phyloP scores from a whole-genome alignment of 2,113 vertebrate species.

The Crocuta crocuta region DNA sequence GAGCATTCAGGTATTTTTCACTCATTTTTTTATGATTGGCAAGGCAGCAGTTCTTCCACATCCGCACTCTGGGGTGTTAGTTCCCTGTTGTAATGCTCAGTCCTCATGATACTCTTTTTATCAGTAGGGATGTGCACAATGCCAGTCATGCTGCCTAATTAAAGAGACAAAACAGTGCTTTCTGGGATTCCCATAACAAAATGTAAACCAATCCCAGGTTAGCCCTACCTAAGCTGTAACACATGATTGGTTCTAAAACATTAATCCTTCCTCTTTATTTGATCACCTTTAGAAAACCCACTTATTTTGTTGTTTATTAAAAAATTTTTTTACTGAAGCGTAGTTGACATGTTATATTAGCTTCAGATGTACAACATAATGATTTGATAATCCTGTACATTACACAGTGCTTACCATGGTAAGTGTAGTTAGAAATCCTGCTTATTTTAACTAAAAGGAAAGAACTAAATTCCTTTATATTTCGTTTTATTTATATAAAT shows the following conservation, averaged over 20 bases:
- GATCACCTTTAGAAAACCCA: background rate
- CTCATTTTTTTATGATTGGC: slow-evolving; percentile 27
- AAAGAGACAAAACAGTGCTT: slow-evolving; percentile 18
- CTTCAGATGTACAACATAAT: background rate
- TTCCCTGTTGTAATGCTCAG: background rate
- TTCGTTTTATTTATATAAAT: no score
- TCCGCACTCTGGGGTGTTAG: background rate
- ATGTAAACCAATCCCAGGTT: background rate
- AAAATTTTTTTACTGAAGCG: background rate
- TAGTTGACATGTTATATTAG: background rate
- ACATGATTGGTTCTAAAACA: slow-evolving; percentile 20
- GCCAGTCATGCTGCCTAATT: background rate
- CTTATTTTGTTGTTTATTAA: background rate
- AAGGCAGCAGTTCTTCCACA: background rate
- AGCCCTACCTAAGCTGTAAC: background rate
- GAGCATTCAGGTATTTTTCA: background rate
- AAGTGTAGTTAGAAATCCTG: background rate
- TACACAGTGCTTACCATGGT: background rate
- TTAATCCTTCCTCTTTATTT: background rate
- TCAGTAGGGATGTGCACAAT: background rate
- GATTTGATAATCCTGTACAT: background rate
- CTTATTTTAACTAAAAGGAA: background rate
- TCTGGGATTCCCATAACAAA: background rate
- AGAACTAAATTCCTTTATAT: background rate
- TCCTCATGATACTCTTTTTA: background rate